These are phyloP conservation scores for Abramis brama DNA, from an alignment of 2,113 vertebrate species.

Conservation along the genomic window DNA sequence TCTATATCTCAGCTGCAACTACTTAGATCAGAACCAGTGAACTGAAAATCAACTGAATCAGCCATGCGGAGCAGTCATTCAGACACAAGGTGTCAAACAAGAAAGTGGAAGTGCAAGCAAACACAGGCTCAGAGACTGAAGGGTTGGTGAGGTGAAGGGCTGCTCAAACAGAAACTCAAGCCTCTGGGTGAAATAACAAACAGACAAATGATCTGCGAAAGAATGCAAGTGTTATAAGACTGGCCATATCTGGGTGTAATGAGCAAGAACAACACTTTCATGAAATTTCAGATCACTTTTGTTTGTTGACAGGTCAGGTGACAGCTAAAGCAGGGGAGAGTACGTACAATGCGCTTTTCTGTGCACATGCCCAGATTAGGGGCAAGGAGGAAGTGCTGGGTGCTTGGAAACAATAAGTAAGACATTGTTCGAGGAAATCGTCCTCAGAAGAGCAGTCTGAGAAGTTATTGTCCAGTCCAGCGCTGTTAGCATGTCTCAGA, in stretches of 20 bases:
- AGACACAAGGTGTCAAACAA: conserved; percentile 61
- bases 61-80: conserved; percentile 33
- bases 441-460: neutral
- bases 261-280: neutral
- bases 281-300: neutral
- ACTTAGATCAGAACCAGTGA: neutral
- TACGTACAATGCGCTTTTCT: conserved; percentile 29
- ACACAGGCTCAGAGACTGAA: conserved; percentile 50
- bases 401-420: neutral
- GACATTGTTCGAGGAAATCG: conserved; percentile 5
- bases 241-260: neutral
- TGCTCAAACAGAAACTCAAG: conserved; percentile 10
- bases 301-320: conserved; percentile 57
- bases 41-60: conserved; percentile 1
- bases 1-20: neutral
- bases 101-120: conserved; percentile 65
- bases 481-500: neutral
- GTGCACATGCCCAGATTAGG: neutral
- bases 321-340: conserved; percentile 36
- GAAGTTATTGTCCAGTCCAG: neutral
- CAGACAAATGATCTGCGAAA: conserved; percentile 9
- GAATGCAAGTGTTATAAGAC: neutral
- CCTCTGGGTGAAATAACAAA: conserved; percentile 7
- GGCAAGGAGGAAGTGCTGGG: conserved; percentile 15
- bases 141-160: conserved; percentile 16